Conservation (phyloP, 2,888 invertebrate species). For the Gonocerus acuteangulatus region DNA sequence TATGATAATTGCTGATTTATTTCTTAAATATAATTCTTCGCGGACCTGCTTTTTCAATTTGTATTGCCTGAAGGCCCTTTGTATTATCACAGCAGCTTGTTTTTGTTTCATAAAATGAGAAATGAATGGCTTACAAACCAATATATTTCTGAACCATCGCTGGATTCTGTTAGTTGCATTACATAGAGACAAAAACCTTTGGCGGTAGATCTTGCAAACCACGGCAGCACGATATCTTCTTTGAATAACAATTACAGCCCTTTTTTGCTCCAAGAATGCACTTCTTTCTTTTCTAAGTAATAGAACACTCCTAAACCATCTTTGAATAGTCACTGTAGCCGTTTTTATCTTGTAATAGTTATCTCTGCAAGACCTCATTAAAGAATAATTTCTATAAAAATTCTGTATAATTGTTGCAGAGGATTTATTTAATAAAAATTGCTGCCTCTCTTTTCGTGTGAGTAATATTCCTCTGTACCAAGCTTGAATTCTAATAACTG, state of each 20-base stretch:
- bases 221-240: slow-evolving; percentile 44
- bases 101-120: background rate
- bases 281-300: slow-evolving; percentile 37
- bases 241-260: slow-evolving; percentile 42
- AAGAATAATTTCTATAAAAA: background rate
- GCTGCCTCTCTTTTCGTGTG: background rate
- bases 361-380: background rate
- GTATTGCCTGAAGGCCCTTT: slow-evolving; percentile 46
- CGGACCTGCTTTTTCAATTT: slow-evolving; percentile 35
- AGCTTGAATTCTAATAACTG: slow-evolving; percentile 7
- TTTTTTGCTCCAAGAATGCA: slow-evolving; percentile 7
- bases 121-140: background rate
- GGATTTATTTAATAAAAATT: background rate
- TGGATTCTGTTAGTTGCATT: slow-evolving; percentile 42
- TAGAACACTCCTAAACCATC: slow-evolving; percentile 44
- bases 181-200: slow-evolving; percentile 42
- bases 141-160: slow-evolving; percentile 7
- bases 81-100: slow-evolving; percentile 44
- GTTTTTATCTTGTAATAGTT: slow-evolving; percentile 41
- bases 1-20: slow-evolving; percentile 6
- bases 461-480: slow-evolving; percentile 40
- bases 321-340: slow-evolving; percentile 48
- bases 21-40: slow-evolving; percentile 25
- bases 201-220: slow-evolving; percentile 41
- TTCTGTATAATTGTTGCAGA: slow-evolving; percentile 15